Evolutionary conservation across 2,113 vertebrate species (phyloP).

Genomic region (Gallinago media): DNA sequence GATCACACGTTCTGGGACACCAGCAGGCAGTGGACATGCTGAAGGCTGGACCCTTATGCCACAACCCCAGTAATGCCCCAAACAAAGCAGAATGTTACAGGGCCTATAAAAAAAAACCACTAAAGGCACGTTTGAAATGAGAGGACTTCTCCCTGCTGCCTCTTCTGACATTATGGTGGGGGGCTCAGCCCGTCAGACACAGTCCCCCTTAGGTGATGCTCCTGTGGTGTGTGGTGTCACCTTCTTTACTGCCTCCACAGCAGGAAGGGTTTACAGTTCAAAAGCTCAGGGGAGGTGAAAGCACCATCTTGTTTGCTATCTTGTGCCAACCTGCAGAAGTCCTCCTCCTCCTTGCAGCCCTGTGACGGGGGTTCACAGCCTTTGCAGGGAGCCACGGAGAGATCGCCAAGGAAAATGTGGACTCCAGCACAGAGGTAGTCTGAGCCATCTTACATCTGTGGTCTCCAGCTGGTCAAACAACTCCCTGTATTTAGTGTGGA

Average conservation of each 20-base stretch:
- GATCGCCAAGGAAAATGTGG: not conserved
- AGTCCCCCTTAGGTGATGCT: not conserved
- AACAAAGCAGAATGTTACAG: not conserved
- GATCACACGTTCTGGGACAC: not conserved
- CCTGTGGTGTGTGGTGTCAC: too few species aligned
- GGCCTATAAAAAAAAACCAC: not conserved
- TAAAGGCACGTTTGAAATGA: not conserved
- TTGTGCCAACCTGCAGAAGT: slow-evolving; percentile 21
- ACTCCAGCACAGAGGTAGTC: not conserved
- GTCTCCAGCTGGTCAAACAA: not conserved
- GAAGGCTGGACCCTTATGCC: not conserved
- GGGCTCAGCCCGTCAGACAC: not conserved
- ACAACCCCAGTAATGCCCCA: not conserved
- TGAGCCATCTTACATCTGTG: not conserved
- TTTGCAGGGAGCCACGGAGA: not conserved
- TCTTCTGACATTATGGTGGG: not conserved
- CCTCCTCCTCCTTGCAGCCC: not conserved
- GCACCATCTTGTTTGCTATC: not conserved
- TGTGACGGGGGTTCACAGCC: not conserved
- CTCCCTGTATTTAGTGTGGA: not conserved
- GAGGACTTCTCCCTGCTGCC: not conserved
- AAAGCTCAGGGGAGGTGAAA: not conserved
- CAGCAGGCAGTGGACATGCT: not conserved
- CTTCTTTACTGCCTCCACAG: not conserved
- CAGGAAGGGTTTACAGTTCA: not conserved